Base-by-base conservation (phyloP, 2,113 vertebrate genomes). In the human region DNA sequence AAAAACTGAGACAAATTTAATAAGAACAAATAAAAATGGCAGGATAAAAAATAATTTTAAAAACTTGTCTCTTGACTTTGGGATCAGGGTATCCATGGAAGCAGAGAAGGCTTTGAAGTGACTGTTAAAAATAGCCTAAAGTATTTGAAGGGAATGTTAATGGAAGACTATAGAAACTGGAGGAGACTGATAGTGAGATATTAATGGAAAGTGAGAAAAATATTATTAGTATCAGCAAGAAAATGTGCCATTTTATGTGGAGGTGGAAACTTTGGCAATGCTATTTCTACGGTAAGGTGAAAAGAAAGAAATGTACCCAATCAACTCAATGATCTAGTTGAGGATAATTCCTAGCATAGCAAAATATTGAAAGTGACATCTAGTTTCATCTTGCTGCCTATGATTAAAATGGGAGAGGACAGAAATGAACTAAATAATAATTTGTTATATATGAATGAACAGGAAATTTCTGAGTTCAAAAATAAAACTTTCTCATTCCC, bases 381-480 rank as follows among this genome's bases (percentile, higher is more conserved):
- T 89, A 45, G 14, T 55, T 75, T 81, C 57, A 38, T 89, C 17
- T 59, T 66, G 20, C 12, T 96, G 38, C 22, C 22, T 93, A 45
- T 32, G 45, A 61, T 50, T 66, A 89, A 88, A 96, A 72, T 55
- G 30, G 40, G 73, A 80, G 17, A 82, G 30, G 6, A 45, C 64
- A 93, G 48, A 95, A 48, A 95, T 38, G 30, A 80, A 78, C 66
- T 94, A 82, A 64, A 50, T 50, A 59, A 89, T 82, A 45, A 50
- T 79, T 32, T 57, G n/a, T 75, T 75, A 80, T 52, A 84, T 73
- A 70, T 10, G n/a, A 55, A 70, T 40, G 75, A 38, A 94, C n/a
- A 7, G 10, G 30, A 52, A 85, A 25, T 92, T 91, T 93, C 59
- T 93, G 59, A 83, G 25, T 88, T 93, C 30, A 95, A 80, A 96